These are phyloP conservation scores for Bovichtus variegatus DNA, from an alignment of 2,797 vertebrate species.

Conservation along the genomic window DNA sequence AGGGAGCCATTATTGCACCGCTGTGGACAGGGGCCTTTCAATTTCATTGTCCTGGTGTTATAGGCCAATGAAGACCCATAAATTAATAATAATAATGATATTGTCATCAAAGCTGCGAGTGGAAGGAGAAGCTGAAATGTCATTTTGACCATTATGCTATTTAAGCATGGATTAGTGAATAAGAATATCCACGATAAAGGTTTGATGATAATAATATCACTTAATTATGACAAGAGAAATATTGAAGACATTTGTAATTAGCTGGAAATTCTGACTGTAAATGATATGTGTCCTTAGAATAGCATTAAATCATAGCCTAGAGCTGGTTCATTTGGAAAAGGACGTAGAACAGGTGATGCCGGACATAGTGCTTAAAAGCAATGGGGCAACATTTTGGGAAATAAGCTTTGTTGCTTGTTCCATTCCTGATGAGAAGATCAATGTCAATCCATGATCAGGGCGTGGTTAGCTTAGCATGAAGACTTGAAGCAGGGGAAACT, in stretches of 20 bases:
- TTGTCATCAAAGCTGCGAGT: constrained; percentile 12
- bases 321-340: constrained; percentile 9
- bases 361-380: not conserved
- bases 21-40: constrained; percentile 82
- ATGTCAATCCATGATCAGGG: not conserved
- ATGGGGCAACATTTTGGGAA: not conserved
- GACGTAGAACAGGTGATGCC: not conserved
- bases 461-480: not conserved
- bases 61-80: constrained; percentile 58
- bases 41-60: constrained; percentile 71
- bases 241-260: constrained; percentile 5
- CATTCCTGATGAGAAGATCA: not conserved
- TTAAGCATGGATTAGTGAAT: constrained; percentile 1
- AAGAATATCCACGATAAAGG: not conserved
- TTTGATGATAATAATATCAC: not conserved
- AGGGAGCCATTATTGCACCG: constrained; percentile 86
- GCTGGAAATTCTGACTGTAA: constrained; percentile 5
- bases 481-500: not conserved
- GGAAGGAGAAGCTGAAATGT: constrained; percentile 15
- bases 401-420: not conserved
- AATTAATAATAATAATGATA: constrained; percentile 58
- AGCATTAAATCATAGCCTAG: constrained; percentile 7
- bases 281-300: not conserved
- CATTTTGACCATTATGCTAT: constrained; percentile 13
- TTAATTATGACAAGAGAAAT: constrained; percentile 4